Base-by-base conservation (phyloP, 2,888 invertebrate species). In the Ophion slaviceki region DNA sequence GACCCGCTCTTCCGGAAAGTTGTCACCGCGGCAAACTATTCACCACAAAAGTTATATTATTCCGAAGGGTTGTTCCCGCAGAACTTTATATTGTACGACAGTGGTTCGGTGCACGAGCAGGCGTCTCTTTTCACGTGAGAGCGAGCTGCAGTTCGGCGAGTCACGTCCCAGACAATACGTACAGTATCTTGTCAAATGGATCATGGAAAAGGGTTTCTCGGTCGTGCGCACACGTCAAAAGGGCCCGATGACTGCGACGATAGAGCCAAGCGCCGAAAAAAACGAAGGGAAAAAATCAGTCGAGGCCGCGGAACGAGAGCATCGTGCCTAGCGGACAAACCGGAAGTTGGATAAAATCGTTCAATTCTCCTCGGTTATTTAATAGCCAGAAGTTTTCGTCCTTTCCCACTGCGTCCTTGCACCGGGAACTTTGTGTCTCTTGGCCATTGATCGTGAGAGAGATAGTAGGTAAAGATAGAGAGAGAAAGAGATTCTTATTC, bases 311-410 rank as follows among this genome's bases (percentile, higher is more conserved):
- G 20, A 20, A 74, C 28, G 78, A 75, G 70, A 24, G 64, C 28
- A n/a, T 64, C n/a, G 24, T n/a, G 47, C 28, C n/a, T 57, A 10
- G 36, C 32, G 45, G 47, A 66, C 75, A 78, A 66, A 79, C 81
- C 74, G 85, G 82, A 82, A 82, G 70, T 75, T 17, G 36, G 85
- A 85, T 85, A 81, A 78, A 85, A 85, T 85, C 78, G 28, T 70
- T 81, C 78, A 40, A 81, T 85, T 82, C 81, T 64, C 32, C 74
- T 78, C 64, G 24, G 68, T 78, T 82, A 81, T 85, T 85, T 59
- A 75, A 81, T 78, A 78, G 70, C 57, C 32, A 57, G 53, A n/a
- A 40, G 11, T 59, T 40, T 40, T 62, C 40, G 36, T 45, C 36
- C 24, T n/a, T 59, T 28, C 36, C 40, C 64, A 67, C 14, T 40